Evolutionary conservation across 2,888 invertebrate species (phyloP).

Genomic region (Cosmia pyralina): DNA sequence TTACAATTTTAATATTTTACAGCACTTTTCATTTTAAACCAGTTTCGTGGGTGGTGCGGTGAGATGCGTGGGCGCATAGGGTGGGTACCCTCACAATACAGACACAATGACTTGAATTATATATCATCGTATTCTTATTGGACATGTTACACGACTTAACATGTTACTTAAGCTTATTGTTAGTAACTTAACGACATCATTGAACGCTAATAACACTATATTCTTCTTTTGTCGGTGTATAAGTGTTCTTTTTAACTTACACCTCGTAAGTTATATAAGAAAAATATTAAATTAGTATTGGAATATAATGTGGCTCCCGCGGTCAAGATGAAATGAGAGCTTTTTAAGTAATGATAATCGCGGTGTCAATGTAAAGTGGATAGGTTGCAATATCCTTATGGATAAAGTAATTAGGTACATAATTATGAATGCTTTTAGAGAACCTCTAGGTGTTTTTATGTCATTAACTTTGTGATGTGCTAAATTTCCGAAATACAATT

Average conservation of each 20-base stretch:
- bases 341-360: constrained; percentile 17
- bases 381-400: too few relatives aligned
- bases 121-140: constrained; percentile 68
- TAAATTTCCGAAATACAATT: too few relatives aligned
- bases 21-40: constrained; percentile 53
- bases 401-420: too few relatives aligned
- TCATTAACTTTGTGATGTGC: too few relatives aligned
- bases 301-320: constrained; percentile 22
- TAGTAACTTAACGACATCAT: constrained; percentile 69
- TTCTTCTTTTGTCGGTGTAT: constrained; percentile 54
- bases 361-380: constrained; percentile 1
- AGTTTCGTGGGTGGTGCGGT: constrained; percentile 65
- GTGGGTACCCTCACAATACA: constrained; percentile 60
- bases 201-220: constrained; percentile 65
- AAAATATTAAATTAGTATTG: constrained; percentile 46
- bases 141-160: constrained; percentile 71
- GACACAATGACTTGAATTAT: constrained; percentile 68
- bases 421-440: background rate
- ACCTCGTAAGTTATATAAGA: constrained; percentile 17
- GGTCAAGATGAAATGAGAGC: constrained; percentile 1
- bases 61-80: constrained; percentile 54
- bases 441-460: background rate
- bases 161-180: constrained; percentile 72
- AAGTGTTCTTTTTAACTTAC: constrained; percentile 35
- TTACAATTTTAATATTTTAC: constrained; percentile 36